Evolutionary conservation across 2,113 vertebrate species (phyloP).

Genomic region (Coptodon bakossiorum): DNA sequence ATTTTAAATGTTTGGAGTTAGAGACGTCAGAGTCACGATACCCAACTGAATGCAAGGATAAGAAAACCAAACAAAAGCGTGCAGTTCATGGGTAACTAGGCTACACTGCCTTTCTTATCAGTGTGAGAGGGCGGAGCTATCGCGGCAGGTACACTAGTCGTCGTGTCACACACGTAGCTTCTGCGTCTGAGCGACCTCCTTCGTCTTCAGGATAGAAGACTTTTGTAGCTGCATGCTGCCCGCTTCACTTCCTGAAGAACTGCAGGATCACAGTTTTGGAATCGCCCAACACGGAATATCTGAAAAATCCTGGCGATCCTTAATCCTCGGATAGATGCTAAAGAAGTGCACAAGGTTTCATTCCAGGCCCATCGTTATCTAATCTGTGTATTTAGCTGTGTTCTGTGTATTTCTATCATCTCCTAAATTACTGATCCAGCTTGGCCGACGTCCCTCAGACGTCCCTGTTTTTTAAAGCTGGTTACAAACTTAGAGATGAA

Average conservation of each 20-base stretch:
- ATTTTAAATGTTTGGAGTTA: not conserved
- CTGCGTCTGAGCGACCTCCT: not conserved
- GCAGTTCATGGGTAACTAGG: not conserved
- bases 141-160: not conserved
- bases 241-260: not conserved
- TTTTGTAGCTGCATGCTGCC: not conserved
- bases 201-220: not conserved
- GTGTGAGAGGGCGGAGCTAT: not conserved
- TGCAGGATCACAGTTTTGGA: not conserved
- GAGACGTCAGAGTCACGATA: not conserved
- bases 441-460: not conserved
- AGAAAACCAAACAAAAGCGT: not conserved
- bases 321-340: not conserved
- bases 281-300: not conserved
- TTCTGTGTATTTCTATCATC: not conserved
- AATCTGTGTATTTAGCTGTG: not conserved
- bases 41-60: not conserved
- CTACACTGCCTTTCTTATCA: not conserved
- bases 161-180: not conserved
- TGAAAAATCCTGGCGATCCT: not conserved
- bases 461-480: not conserved
- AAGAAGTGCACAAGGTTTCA: not conserved
- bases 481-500: not conserved
- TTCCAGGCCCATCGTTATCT: not conserved
- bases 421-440: not conserved